Conservation (phyloP, 1,140 invertebrate species). For the Drosophila punjabiensis region DNA sequence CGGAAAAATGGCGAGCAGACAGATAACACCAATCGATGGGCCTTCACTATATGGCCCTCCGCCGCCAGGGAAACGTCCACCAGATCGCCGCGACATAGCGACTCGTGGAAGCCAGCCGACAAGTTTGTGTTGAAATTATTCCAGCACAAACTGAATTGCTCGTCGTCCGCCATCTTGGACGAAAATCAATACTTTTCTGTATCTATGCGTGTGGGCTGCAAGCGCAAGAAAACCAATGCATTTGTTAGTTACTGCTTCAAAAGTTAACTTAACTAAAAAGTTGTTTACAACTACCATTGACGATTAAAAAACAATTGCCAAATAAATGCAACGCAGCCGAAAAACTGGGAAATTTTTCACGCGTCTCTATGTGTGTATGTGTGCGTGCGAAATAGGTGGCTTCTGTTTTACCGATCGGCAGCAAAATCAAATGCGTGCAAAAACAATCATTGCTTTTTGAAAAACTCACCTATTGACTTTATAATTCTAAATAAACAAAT, state of each 20-base stretch:
- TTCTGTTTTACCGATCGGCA: not conserved
- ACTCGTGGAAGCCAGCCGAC: conserved; percentile 90
- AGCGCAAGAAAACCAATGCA: conserved; percentile 27
- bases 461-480: conserved; percentile 49
- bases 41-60: conserved; percentile 91
- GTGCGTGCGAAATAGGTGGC: conserved; percentile 4
- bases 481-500: conserved; percentile 47
- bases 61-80: conserved; percentile 93
- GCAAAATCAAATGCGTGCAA: not conserved
- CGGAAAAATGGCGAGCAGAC: conserved; percentile 95
- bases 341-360: conserved; percentile 79
- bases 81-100: conserved; percentile 91
- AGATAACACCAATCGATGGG: conserved; percentile 93
- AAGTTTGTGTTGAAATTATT: conserved; percentile 92
- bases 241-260: conserved; percentile 9
- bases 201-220: conserved; percentile 60
- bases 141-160: conserved; percentile 92
- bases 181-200: conserved; percentile 82
- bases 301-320: conserved; percentile 44
- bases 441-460: not conserved
- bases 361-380: conserved; percentile 19
- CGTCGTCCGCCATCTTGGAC: conserved; percentile 89
- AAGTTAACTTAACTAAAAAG: conserved; percentile 1
- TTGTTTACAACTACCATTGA: conserved; percentile 63
- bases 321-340: conserved; percentile 45